Percentiles rank a stretch among this genome's conserved stretches.
These are phyloP conservation scores for Xylota sylvarum DNA, from an alignment of 2,888 invertebrate genomes.

Conservation along the genomic window DNA sequence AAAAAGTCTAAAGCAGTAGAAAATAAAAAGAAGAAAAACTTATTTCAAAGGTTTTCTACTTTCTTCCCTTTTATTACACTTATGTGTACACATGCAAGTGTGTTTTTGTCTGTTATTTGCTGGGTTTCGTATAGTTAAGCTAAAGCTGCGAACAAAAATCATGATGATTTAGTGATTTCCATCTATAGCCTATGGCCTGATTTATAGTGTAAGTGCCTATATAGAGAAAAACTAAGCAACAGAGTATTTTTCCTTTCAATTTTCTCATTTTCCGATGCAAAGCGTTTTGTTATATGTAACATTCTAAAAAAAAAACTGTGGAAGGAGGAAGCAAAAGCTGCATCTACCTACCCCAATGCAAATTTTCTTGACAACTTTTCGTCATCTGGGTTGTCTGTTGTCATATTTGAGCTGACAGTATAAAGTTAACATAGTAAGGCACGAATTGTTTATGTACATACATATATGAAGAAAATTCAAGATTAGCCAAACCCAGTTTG, in stretches of 20 bases:
- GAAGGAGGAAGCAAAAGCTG: not conserved
- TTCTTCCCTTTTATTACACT: not conserved
- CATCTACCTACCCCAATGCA: constrained; percentile 40
- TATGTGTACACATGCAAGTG: not conserved
- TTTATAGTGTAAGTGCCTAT: not conserved
- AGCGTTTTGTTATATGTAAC: not conserved
- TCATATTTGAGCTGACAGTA: not conserved
- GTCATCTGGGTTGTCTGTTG: not conserved
- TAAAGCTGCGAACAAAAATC: not conserved
- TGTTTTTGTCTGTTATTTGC: not conserved
- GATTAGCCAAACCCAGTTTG: no score
- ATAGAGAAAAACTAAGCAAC: not conserved
- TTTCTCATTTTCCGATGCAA: not conserved
- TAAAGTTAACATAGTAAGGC: not conserved
- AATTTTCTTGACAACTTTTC: constrained; percentile 22
- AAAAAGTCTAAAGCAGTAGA: not conserved
- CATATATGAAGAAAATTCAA: not conserved
- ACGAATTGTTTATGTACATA: not conserved
- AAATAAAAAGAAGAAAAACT: not conserved
- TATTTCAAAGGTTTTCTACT: not conserved
- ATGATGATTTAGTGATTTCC: not conserved
- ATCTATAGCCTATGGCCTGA: not conserved
- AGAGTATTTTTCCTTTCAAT: not conserved
- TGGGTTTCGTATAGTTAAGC: not conserved
- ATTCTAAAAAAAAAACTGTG: not conserved